Evolutionary conservation across 2,113 vertebrate genomes (phyloP).

Genomic region (Bujurquina vittata): DNA sequence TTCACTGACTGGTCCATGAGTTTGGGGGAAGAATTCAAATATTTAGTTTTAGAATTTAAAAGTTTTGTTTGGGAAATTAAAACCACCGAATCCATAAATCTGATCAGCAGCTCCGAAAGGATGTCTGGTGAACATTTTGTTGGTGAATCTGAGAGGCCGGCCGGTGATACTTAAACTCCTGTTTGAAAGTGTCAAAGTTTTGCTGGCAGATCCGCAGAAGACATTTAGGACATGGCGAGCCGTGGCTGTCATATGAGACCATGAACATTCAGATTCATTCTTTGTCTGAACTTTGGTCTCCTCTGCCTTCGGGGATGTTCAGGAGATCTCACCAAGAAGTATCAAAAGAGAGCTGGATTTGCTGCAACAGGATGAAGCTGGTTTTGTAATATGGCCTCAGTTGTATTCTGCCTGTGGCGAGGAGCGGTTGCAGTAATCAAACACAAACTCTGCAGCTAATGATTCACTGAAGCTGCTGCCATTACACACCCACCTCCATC

Average conservation of each 20-base stretch:
- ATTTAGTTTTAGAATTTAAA: too few relatives aligned
- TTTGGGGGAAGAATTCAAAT: background rate
- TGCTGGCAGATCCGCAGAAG: background rate
- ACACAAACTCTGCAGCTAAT: slow-evolving; percentile 42
- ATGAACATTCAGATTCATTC: background rate
- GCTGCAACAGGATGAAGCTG: background rate
- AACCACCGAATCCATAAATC: background rate
- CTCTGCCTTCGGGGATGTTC: background rate
- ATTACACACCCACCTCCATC: slow-evolving; percentile 52
- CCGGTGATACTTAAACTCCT: background rate
- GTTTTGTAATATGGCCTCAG: slow-evolving; percentile 9
- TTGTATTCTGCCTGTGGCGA: background rate
- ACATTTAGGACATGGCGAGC: background rate
- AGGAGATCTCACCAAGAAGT: background rate
- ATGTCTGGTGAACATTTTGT: too few relatives aligned
- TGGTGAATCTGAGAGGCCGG: background rate
- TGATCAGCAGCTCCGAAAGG: background rate
- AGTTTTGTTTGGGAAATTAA: too few relatives aligned
- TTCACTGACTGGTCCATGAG: background rate
- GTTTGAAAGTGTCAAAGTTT: too few relatives aligned
- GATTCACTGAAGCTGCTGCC: slow-evolving; percentile 56
- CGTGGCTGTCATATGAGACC: background rate
- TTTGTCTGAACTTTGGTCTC: background rate
- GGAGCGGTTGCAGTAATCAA: slow-evolving; percentile 22
- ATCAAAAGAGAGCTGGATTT: background rate